Conservation (phyloP, 2,797 vertebrate genomes). For the Tenualosa ilisha region DNA sequence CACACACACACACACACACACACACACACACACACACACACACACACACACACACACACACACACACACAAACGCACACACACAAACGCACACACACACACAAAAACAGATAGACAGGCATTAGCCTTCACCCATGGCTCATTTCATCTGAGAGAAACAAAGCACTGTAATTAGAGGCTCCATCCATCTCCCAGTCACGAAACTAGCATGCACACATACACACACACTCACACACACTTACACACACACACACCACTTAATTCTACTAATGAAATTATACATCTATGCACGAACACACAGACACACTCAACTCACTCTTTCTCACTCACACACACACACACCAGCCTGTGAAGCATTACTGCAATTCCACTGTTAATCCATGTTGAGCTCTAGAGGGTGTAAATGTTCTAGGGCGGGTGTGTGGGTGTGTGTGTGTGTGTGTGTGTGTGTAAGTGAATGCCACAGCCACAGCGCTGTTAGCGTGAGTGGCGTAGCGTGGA, state of each 20-base stretch:
- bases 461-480: background rate
- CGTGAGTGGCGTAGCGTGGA: background rate
- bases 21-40: too few relatives aligned
- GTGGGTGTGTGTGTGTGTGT: background rate
- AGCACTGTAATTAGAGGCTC: background rate
- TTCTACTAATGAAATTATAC: background rate
- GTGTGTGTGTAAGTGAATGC: background rate
- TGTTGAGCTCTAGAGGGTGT: background rate
- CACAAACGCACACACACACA: too few relatives aligned
- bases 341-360: background rate
- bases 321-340: background rate
- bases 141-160: conserved; percentile 1
- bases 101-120: too few relatives aligned
- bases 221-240: background rate
- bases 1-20: too few relatives aligned
- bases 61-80: too few relatives aligned
- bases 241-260: background rate
- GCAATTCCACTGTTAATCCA: background rate
- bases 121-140: background rate
- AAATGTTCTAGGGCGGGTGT: background rate
- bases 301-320: background rate
- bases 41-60: too few relatives aligned
- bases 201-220: background rate
- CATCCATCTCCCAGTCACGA: background rate
- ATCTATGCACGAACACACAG: background rate